A percentile compares a stretch with the other conserved stretches of the same genome.
These are phyloP conservation scores for Lepeophtheirus salmonis DNA, from an alignment of 1,140 invertebrate species.

Conservation along the genomic window DNA sequence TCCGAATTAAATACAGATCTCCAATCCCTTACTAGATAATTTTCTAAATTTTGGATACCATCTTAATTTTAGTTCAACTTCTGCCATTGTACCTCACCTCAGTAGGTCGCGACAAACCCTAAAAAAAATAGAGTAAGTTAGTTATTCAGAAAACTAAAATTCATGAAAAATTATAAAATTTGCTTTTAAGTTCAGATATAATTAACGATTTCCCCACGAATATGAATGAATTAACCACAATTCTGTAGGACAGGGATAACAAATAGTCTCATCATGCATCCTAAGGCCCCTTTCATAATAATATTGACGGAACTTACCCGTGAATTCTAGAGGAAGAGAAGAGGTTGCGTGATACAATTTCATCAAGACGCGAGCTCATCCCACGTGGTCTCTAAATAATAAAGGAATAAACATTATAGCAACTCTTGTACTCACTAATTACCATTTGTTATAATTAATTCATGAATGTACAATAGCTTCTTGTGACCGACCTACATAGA, in stretches of 20 bases:
- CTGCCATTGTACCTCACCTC: neutral
- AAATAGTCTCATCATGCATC: neutral
- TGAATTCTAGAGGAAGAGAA: too few species aligned
- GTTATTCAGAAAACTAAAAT: neutral
- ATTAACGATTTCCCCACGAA: neutral
- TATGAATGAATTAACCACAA: neutral
- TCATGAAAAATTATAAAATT: neutral
- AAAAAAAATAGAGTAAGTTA: neutral
- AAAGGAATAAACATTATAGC: neutral
- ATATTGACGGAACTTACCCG: too few species aligned
- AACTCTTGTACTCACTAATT: neutral
- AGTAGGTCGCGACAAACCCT: neutral
- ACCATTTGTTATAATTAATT: neutral
- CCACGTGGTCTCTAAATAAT: too few species aligned
- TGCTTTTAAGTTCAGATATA: neutral
- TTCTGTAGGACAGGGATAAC: neutral
- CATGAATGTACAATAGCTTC: neutral
- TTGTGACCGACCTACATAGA: neutral
- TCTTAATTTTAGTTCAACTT: neutral
- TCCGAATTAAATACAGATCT: too few species aligned
- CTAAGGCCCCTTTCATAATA: too few species aligned
- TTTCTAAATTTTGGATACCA: too few species aligned
- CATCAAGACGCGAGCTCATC: too few species aligned
- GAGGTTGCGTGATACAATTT: too few species aligned
- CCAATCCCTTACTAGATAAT: too few species aligned